Evolutionary conservation across 2,113 vertebrate genomes (phyloP), one percentile per base, ranked within the genome.

Genomic region (Entelurus aequoreus): DNA sequence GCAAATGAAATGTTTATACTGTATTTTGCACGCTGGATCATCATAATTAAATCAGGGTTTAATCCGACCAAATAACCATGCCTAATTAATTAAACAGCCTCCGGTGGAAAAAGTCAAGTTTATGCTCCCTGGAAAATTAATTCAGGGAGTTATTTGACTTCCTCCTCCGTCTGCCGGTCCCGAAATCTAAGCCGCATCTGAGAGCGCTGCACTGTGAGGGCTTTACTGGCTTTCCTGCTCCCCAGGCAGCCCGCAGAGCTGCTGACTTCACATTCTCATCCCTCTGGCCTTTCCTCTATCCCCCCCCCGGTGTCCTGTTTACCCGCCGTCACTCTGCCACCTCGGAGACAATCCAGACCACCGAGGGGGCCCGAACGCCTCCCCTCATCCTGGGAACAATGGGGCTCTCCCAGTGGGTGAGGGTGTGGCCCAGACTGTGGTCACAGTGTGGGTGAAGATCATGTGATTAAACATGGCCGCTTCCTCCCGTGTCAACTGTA

Each of bases 261-360:
- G 84, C 84, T 88, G 84, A 84, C 85, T 84, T 77, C 68, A 84
- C 78, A 83, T 78, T 88, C 77, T 86, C 87, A 86, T 84, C 84
- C 70, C 75, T 80, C 71, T 46, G 66, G 72, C 73, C 76, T 61
- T 84, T 74, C 72, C 72, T 81, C 82, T 77, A 80, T 86, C 68
- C 83, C 79, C 83, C 79, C 42, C 51, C 83, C 77, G 60, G 78
- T 79, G 82, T 80, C 83, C 80, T 86, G 87, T 88, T 89, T 87
- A 87, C 81, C 72, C 83, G 76, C 74, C 86, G 84, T 57, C 76
- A 85, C 80, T 13, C 57, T 84, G 78, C 88, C 86, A 88, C 86
- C 86, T 88, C 77, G 59, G 86, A 87, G 83, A 79, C 78, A 72
- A 78, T 84, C 81, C 83, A 89, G 86, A 87, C 88, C 88, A 87